These are phyloP conservation scores for Lutraria rhynchaena DNA, from an alignment of 1,140 invertebrate genomes.

Conservation along the genomic window DNA sequence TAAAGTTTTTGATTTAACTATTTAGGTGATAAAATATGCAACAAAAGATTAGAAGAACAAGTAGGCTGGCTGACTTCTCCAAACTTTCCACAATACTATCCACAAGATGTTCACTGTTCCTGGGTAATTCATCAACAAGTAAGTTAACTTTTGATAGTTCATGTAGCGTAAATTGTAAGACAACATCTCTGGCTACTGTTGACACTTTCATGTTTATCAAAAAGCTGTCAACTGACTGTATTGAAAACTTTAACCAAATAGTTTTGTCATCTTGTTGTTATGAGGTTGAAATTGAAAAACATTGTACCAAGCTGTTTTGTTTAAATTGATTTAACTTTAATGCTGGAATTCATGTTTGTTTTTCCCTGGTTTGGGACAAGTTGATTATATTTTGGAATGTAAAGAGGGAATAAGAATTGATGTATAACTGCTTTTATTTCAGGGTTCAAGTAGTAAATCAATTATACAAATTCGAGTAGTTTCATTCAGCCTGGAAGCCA, in stretches of 20 bases:
- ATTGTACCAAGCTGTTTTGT: too few species aligned
- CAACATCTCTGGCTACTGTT: not conserved
- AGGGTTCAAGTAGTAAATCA: slow-evolving; percentile 23
- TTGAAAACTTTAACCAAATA: too few species aligned
- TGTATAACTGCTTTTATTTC: not conserved
- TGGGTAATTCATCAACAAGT: slow-evolving; percentile 53
- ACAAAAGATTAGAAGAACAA: slow-evolving; percentile 29
- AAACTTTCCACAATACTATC: slow-evolving; percentile 28
- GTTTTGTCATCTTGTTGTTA: too few species aligned
- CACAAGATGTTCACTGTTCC: slow-evolving; percentile 21
- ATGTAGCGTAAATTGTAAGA: not conserved
- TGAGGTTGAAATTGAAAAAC: too few species aligned
- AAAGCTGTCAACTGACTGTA: too few species aligned
- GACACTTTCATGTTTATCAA: not conserved
- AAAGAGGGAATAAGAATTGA: too few species aligned
- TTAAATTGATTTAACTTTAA: too few species aligned
- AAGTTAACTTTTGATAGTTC: not conserved
- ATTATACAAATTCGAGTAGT: slow-evolving; percentile 66
- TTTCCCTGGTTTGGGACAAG: too few species aligned
- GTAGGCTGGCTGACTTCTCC: slow-evolving; percentile 50
- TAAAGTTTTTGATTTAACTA: not conserved
- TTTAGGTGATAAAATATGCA: slow-evolving; percentile 22
- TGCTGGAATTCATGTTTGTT: too few species aligned
- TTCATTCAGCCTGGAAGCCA: slow-evolving; percentile 61
- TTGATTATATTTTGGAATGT: too few species aligned